Evolutionary conservation across 1,140 invertebrate species (phyloP).

Genomic region (Campoletis sonorensis): DNA sequence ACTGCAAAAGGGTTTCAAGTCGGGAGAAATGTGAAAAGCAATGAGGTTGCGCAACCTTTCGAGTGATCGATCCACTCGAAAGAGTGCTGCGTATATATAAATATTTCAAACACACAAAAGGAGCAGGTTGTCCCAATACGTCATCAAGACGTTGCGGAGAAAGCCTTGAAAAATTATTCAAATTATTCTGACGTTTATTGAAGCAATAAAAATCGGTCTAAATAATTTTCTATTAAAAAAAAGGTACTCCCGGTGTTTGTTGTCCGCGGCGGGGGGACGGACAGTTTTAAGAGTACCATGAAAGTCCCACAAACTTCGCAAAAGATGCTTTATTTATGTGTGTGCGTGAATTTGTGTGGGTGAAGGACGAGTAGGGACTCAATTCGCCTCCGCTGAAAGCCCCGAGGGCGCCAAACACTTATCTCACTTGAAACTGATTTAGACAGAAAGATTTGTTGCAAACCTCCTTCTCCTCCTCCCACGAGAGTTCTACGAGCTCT

Average conservation of each 20-base stretch:
- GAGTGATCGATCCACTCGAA: no score
- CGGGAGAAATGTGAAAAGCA: not conserved
- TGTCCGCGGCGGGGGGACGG: not conserved
- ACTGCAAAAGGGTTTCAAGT: not conserved
- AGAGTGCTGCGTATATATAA: not conserved
- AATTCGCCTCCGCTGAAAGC: conserved; percentile 41
- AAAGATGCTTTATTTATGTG: not conserved
- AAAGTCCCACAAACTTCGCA: conserved; percentile 4
- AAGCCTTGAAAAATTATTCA: conserved; percentile 30
- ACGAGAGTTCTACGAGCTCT: conserved; percentile 44
- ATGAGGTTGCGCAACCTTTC: no score
- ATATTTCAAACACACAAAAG: no score
- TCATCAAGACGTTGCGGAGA: no score
- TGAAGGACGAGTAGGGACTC: conserved; percentile 42
- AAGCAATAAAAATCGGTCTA: conserved; percentile 18
- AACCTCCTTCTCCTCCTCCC: conserved; percentile 54
- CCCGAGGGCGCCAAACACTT: conserved; percentile 62
- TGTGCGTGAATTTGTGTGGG: not conserved
- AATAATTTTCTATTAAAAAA: conserved; percentile 20
- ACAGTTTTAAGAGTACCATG: conserved; percentile 27
- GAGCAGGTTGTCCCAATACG: not conserved
- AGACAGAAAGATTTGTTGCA: conserved; percentile 75
- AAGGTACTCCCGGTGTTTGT: not conserved
- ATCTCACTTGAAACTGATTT: conserved; percentile 74
- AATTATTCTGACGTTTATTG: conserved; percentile 39